These are phyloP conservation scores for Ochlodes sylvanus DNA, from an alignment of 2,888 invertebrate species.

Conservation along the genomic window DNA sequence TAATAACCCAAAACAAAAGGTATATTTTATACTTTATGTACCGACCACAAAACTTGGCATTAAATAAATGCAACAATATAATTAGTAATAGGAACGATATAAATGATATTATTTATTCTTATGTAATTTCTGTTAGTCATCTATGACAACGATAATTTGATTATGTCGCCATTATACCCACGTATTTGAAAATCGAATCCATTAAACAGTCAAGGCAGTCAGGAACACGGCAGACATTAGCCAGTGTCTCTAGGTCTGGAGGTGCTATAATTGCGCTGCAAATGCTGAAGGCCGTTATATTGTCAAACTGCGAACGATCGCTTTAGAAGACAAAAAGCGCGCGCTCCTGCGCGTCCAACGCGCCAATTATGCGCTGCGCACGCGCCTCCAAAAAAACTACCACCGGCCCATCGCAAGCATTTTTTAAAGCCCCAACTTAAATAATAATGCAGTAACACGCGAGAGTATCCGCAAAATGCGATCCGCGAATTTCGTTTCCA, in stretches of 20 bases:
- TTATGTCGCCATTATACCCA: conserved; percentile 16
- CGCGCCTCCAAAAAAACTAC: conserved; percentile 80
- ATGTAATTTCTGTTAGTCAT: no score
- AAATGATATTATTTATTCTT: no score
- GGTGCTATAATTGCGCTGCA: conserved; percentile 30
- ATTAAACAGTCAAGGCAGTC: conserved; percentile 19
- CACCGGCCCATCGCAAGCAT: conserved; percentile 71
- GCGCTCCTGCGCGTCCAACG: conserved; percentile 63
- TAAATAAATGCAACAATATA: no score
- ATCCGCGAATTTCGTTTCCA: conserved; percentile 81
- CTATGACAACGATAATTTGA: not conserved
- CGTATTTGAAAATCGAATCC: conserved; percentile 19
- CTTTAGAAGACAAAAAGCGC: conserved; percentile 55
- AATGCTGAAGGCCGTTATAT: conserved; percentile 40
- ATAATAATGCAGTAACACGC: conserved; percentile 85
- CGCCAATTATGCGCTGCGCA: conserved; percentile 80
- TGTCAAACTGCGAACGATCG: conserved; percentile 40
- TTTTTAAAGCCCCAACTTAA: conserved; percentile 78
- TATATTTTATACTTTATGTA: no score
- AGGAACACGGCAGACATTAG: conserved; percentile 9
- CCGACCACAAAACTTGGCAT: no score
- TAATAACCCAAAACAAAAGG: no score
- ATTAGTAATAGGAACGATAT: no score
- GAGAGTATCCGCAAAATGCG: conserved; percentile 83
- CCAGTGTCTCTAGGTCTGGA: conserved; percentile 24